These are phyloP conservation scores for Turritopsis dohrnii DNA, from an alignment of 30 jellyfish, hydroid and myxozoan genomes.

Conservation along the genomic window DNA sequence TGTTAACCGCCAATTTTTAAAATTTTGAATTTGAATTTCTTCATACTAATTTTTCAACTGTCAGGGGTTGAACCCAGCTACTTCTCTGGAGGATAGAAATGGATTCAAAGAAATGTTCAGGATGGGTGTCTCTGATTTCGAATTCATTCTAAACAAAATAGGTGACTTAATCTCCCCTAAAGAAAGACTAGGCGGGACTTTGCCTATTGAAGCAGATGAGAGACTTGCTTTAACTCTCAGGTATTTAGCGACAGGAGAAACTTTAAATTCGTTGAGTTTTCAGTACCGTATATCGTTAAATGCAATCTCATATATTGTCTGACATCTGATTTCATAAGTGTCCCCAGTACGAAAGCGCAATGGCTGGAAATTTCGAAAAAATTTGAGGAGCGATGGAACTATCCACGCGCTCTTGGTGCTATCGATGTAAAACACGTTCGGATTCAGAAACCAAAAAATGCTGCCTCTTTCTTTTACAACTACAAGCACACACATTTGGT, in stretches of 20 bases:
- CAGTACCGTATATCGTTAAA: conserved; percentile 13
- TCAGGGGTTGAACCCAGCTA: no score
- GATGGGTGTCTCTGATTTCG: no score
- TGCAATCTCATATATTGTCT: conserved; percentile 10
- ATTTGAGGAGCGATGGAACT: conserved; percentile 42
- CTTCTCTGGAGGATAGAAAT: no score
- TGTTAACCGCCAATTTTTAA: no score
- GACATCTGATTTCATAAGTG: conserved; percentile 3
- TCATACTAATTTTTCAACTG: no score
- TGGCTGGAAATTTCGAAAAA: conserved; percentile 21
- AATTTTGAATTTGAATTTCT: no score
- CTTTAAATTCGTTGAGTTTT: conserved; percentile 3
- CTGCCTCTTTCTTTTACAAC: conserved; percentile 22
- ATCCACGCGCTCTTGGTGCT: conserved; percentile 33
- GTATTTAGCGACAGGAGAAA: conserved; percentile 24
- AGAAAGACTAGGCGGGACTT: no score
- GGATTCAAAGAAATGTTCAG: no score
- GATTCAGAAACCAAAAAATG: conserved; percentile 13
- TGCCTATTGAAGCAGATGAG: conserved; percentile 28
- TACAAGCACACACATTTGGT: conserved; percentile 19
- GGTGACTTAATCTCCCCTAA: no score
- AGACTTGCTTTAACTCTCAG: conserved; percentile 28
- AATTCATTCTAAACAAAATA: no score
- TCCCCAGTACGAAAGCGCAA: conserved; percentile 24
- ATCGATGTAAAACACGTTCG: conserved; percentile 19